Conservation (phyloP, 2,113 vertebrate species). For the Merops nubicus region DNA sequence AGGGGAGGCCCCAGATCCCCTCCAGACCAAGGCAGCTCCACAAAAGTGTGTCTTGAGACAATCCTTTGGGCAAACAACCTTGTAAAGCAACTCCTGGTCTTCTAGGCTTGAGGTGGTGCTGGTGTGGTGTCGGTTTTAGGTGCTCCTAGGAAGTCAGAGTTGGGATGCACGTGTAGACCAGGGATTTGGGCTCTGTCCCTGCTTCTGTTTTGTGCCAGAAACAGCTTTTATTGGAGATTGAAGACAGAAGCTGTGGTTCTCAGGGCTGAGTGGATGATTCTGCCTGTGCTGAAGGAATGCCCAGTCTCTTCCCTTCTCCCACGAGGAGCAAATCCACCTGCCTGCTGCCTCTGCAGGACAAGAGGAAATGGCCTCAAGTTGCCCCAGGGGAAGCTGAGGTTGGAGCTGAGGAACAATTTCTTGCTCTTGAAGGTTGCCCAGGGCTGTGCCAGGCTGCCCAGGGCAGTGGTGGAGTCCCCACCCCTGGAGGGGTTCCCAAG, state of each 20-base stretch:
- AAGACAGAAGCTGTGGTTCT: not conserved
- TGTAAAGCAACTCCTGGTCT: fast-evolving
- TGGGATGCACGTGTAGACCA: not conserved
- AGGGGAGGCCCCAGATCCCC: not conserved
- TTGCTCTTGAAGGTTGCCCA: too few species aligned
- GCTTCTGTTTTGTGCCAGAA: not conserved
- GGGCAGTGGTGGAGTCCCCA: too few species aligned
- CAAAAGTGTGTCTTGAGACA: not conserved
- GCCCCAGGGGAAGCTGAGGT: too few species aligned
- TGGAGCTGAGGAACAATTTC: too few species aligned
- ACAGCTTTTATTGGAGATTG: not conserved
- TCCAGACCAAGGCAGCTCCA: not conserved
- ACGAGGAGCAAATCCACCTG: not conserved
- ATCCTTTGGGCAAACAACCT: fast-evolving
- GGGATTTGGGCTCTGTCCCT: fast-evolving
- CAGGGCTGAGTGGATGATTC: fast-evolving
- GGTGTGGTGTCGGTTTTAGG: not conserved
- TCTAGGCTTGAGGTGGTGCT: not conserved
- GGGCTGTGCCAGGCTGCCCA: too few species aligned
- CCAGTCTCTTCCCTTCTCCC: not conserved
- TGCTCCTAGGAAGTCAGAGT: not conserved
- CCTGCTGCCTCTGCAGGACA: too few species aligned
- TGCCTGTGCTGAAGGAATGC: not conserved
- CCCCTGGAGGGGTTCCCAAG: too few species aligned
- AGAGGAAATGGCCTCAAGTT: too few species aligned